Evolutionary conservation across 1,140 invertebrate species (phyloP).

Genomic region (Thaumetopoea pityocampa): DNA sequence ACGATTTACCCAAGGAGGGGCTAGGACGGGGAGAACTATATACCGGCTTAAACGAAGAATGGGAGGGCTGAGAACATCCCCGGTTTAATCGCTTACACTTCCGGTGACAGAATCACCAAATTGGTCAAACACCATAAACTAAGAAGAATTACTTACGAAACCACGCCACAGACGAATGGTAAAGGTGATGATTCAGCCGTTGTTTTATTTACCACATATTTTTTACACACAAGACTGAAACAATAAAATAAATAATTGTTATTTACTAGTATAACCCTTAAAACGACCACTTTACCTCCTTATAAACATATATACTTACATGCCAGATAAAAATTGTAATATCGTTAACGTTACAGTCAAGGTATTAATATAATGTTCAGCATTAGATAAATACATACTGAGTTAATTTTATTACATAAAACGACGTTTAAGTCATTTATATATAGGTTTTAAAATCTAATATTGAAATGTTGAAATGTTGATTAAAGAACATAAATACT

Average conservation of each 20-base stretch:
- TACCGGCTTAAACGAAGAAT: no score
- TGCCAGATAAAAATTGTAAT: constrained; percentile 54
- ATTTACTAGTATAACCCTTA: neutral
- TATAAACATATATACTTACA: constrained; percentile 38
- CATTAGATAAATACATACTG: constrained; percentile 34
- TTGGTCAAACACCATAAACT: constrained; percentile 3
- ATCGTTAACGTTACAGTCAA: constrained; percentile 53
- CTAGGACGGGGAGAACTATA: no score
- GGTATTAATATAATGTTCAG: constrained; percentile 39
- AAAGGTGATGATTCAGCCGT: constrained; percentile 83
- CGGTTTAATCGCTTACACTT: no score
- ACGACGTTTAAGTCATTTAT: neutral
- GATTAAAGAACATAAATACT: no score
- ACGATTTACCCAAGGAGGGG: no score
- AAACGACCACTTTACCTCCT: neutral
- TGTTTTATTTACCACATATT: constrained; percentile 80
- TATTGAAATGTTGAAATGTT: no score
- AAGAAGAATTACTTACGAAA: constrained; percentile 79
- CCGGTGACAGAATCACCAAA: no score
- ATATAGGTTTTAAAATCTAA: neutral
- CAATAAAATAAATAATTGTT: neutral
- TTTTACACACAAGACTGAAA: constrained; percentile 81
- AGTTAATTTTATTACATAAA: constrained; percentile 6
- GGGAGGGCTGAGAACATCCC: no score
- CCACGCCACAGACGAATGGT: constrained; percentile 85